Evolutionary conservation across 2,888 invertebrate species (phyloP), one percentile per base, ranked within the genome.

Genomic region (Heliconius ethilla): DNA sequence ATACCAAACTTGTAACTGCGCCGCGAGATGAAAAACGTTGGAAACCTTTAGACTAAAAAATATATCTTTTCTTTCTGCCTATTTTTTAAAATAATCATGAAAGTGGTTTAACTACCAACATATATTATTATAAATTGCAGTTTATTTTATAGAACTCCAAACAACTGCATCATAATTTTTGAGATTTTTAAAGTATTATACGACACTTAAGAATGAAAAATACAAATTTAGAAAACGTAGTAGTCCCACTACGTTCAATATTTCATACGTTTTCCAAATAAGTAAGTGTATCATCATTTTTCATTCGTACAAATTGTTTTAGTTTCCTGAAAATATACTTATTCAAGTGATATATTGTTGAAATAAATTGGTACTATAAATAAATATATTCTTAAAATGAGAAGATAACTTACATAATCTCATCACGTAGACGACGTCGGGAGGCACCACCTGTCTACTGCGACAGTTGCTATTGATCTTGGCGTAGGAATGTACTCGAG

Each of bases 381-480:
- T 33, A 33, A 33, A 33, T 33, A 33, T 33, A 33, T 33, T 29
- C 6, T 29, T 29, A 29, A 29, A 6, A 29, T 45, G 15, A 45
- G 2, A 13, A 51, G 6, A 22, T 55, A 25, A 1, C 13, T n/a
- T 59, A 40, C n/a, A 22, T 72, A 77, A 67, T 27, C 27, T 33
- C 10, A 73, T 25, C 59, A 73, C 77, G 77, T 77, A 51, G 25
- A 13, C 77, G 66, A 29, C 73, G 72, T 70, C 72, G 11, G 72
- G 70, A 59, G 27, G 66, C 37, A 72, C 76, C 66, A 51, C 72
- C 27, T 75, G 62, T 63, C 25, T n/a, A 37, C 74, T 78, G 74
- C 77, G 77, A 70, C 75, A 70, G 59, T 69, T 13, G 65, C 37
- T 77, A 77, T 73, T 73, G 76, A 76, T 76, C 76, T 51, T 25